A percentile compares a stretch with the other conserved stretches of the same genome.
phyloP scores from a whole-genome alignment of 2,888 invertebrate genomes.

The Stictocephala bisonia region DNA sequence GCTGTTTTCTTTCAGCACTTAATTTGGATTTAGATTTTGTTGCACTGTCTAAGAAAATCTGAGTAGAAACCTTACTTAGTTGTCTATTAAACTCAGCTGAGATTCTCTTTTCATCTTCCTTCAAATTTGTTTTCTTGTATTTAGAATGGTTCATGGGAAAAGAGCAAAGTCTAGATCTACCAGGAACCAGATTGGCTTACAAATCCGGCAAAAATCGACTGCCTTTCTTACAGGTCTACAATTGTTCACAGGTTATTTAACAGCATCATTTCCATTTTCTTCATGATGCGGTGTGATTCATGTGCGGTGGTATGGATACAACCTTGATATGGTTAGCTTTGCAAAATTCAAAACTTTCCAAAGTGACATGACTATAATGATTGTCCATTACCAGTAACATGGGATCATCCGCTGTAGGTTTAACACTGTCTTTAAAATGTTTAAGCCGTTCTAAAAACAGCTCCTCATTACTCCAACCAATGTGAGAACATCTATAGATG shows the following conservation, averaged over 20 bases:
- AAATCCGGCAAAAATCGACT: neutral
- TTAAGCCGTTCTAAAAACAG: conserved; percentile 54
- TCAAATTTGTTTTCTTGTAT: neutral
- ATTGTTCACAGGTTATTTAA: neutral
- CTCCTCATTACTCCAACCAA: conserved; percentile 60
- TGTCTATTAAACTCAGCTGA: neutral
- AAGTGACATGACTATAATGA: conserved; percentile 59
- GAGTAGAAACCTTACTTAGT: no score
- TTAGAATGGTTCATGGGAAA: neutral
- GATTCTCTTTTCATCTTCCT: neutral
- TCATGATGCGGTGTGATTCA: no score
- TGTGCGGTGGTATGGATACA: conserved; percentile 59
- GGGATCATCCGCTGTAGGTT: conserved; percentile 61
- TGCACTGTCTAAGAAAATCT: no score
- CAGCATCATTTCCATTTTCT: neutral
- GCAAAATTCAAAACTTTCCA: conserved; percentile 54
- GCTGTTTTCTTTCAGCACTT: conserved; percentile 17
- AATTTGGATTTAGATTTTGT: no score
- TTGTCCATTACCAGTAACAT: conserved; percentile 61
- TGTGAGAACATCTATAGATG: conserved; percentile 57
- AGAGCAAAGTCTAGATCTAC: neutral
- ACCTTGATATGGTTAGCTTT: conserved; percentile 57
- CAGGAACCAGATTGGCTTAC: neutral
- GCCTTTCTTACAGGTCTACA: neutral
- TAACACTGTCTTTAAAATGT: conserved; percentile 60